A percentile compares a stretch with the other conserved stretches of the same genome.
Conservation (phyloP, 2,113 vertebrate species). For the Orthonyx spaldingii region DNA sequence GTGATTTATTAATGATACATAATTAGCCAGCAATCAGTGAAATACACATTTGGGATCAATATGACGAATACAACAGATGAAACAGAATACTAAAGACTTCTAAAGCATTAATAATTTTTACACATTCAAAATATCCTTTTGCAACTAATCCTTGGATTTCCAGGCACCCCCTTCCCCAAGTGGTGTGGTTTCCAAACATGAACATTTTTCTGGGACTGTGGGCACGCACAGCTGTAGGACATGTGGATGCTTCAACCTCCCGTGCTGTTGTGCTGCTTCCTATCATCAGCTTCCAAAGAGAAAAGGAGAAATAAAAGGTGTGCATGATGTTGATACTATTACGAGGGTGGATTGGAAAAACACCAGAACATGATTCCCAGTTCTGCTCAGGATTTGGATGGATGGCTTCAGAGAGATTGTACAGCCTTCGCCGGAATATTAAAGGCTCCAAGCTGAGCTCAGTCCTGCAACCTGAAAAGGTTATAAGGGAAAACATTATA, state of each 20-base stretch:
- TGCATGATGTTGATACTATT: background rate
- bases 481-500: background rate
- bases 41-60: slow-evolving; percentile 22
- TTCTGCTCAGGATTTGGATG: background rate
- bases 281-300: background rate
- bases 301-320: too few species aligned
- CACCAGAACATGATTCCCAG: background rate
- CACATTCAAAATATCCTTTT: background rate
- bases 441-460: background rate
- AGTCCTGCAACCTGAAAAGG: background rate
- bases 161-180: fast-evolving
- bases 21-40: slow-evolving; percentile 1
- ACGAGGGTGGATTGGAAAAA: background rate
- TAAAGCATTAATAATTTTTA: background rate
- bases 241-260: background rate
- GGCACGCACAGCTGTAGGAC: background rate
- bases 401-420: background rate
- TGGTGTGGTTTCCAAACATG: background rate
- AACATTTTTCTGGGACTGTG: background rate
- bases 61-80: background rate
- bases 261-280: background rate
- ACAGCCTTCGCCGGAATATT: background rate
- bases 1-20: slow-evolving; percentile 28
- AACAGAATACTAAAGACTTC: background rate
- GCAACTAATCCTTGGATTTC: background rate